A percentile compares a stretch with the other conserved stretches of the same genome.
phyloP scores from a whole-genome alignment of 2,113 vertebrate genomes.

The Fulmarus glacialis region DNA sequence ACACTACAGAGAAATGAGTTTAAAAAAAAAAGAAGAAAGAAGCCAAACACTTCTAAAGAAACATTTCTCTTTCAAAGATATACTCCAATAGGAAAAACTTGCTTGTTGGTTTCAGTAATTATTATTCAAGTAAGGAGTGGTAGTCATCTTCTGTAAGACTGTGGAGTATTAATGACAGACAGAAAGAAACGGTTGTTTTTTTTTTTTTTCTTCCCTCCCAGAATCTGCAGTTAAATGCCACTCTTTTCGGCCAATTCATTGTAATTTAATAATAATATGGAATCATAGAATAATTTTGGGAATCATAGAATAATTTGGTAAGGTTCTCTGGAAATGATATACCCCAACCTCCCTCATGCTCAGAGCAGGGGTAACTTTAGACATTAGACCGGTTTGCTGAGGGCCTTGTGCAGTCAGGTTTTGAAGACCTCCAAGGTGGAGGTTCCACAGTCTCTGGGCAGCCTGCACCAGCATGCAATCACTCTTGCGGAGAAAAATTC shows the following conservation, averaged over 20 bases:
- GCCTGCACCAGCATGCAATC: background rate
- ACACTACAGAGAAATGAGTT: slow-evolving; percentile 9
- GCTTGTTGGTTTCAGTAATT: slow-evolving; percentile 6
- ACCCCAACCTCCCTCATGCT: background rate
- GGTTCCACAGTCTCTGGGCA: background rate
- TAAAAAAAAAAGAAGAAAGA: background rate
- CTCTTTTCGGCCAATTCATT: background rate
- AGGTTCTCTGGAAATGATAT: background rate
- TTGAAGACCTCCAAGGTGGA: background rate
- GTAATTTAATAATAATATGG: background rate
- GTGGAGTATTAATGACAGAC: background rate
- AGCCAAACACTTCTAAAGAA: background rate
- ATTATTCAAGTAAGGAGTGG: background rate
- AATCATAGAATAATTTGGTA: background rate
- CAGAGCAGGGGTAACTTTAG: background rate
- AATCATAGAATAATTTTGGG: background rate
- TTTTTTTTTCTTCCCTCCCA: background rate
- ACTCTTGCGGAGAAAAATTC: background rate
- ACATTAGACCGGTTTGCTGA: background rate
- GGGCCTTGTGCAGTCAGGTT: background rate
- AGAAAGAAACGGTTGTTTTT: background rate
- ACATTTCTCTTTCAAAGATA: background rate
- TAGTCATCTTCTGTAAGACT: background rate
- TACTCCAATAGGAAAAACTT: background rate
- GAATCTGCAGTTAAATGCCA: background rate